Base-by-base conservation (phyloP, 2,888 invertebrate genomes). In the Hybos culiciformis region DNA sequence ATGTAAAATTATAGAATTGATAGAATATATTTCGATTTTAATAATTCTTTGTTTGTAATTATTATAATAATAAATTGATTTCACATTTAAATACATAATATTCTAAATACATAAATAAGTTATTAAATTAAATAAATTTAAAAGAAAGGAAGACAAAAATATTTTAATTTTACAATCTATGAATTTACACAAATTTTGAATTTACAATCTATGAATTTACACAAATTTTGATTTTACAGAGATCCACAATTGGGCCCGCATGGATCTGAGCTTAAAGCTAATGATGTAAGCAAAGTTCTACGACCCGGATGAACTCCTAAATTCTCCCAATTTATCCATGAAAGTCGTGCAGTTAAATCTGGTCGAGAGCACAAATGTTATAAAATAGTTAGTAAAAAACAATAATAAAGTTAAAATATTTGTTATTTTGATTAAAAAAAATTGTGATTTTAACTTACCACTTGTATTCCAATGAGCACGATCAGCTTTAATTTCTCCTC, bases 321-420 rank as follows among this genome's bases (percentile, higher is more conserved):
- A 61, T 92, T 93, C 64, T 94, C 92, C 97, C 97, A 98, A 60
- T 96, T 94, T 55, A 98, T 96, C 97, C 97, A 98, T 0, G 93
- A 93, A 21, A 98, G 71, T 43, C 97, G 74, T 0, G 97, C 96
- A 2, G 96, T 93, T 52, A 98, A 70, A 76, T 97, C 97, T 97
- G 70, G 3, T 62, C 68, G 34, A 11, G 26, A 17, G 12, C 4
- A 6, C 1, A 15, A 29, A 42, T 18, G 11, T 4, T 7, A 9
- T 15, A 32, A 32, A 5, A n/a, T 15, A n/a, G n/a, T 11, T 11
- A 9, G 29, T 26, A n/a, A n/a, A n/a, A n/a, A n/a, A n/a, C n/a
- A n/a, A n/a, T n/a, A n/a, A n/a, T n/a, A n/a, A n/a, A n/a, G n/a
- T n/a, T n/a, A n/a, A n/a, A n/a, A 24, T 15, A 41, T 37, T 31